Evolutionary conservation across 2,113 vertebrate species (phyloP), one percentile per base, ranked within the genome.

Genomic region (Myrmophylax atrothorax): DNA sequence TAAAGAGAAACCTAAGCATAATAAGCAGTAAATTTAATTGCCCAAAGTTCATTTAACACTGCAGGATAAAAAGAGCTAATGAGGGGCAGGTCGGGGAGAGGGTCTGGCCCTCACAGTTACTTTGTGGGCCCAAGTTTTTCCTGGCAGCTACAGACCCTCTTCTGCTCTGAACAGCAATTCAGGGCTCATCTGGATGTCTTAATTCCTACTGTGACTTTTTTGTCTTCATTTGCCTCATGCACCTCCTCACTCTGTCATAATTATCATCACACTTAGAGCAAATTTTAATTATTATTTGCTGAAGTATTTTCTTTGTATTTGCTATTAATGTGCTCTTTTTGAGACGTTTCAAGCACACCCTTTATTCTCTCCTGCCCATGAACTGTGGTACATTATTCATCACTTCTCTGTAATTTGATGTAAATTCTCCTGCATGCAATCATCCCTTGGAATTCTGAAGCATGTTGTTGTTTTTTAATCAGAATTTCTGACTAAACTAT

Each of bases 231-330:
- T 92, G 69, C 83, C 66, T 87, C 66, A 15, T 37, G 44, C 20
- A n/a, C 75, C 75, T 81, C 35, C 70, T 88, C 44, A 10, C 44
- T 85, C 46, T 75, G 50, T 62, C 89, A 58, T 63, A 85, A 94
- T 89, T 64, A 69, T 25, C 22, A 46, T 24, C 44, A 9, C n/a
- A 55, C 63, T 53, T 42, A 72, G 2, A 72, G 47, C 35, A 52
- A 53, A 33, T 67, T 59, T 84, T 79, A 96, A 97, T 94, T 82
- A 82, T 67, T 76, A 87, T 90, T 76, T 76, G 86, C 67, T 40
- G 18, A 67, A 73, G 38, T 58, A 78, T 83, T 89, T 73, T 74
- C 80, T 91, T 63, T 89, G 52, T 56, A 19, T 89, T 90, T 94
- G 67, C 52, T 66, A 49, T 29, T 80, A 59, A 70, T 2, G 13